Percentiles rank a stretch among this genome's conserved stretches.
Conservation (phyloP, 2,797 vertebrate species). For the Myiotriccus ornatus region DNA sequence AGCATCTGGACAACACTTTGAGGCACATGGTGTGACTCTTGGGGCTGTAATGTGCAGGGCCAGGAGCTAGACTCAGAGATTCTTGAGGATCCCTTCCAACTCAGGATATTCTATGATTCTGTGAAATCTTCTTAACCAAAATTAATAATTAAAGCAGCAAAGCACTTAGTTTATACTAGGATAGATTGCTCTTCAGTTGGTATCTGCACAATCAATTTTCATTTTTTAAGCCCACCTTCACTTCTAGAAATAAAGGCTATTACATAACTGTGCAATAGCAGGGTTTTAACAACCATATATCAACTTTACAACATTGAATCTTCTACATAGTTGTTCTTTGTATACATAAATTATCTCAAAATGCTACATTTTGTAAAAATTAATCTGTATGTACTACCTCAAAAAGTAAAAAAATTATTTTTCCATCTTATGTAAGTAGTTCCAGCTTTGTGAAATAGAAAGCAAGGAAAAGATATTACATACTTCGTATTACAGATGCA, state of each 20-base stretch:
- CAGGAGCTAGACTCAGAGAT: background rate
- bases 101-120: background rate
- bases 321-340: background rate
- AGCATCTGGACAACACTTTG: background rate
- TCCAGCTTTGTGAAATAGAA: background rate
- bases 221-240: background rate
- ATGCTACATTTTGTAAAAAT: background rate
- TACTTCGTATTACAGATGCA: background rate
- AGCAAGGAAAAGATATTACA: background rate
- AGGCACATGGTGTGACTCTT: background rate
- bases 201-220: background rate
- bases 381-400: background rate
- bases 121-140: background rate
- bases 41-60: background rate
- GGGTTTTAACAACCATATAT: background rate
- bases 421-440: background rate
- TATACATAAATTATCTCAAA: background rate
- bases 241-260: background rate
- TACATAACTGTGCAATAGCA: rapidly evolving
- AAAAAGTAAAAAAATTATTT: background rate
- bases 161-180: background rate
- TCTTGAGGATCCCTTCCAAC: background rate
- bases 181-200: background rate
- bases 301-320: background rate
- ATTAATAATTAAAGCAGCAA: background rate